These are phyloP conservation scores for Chalcis sispes DNA, from an alignment of 2,888 invertebrate genomes.

Conservation along the genomic window DNA sequence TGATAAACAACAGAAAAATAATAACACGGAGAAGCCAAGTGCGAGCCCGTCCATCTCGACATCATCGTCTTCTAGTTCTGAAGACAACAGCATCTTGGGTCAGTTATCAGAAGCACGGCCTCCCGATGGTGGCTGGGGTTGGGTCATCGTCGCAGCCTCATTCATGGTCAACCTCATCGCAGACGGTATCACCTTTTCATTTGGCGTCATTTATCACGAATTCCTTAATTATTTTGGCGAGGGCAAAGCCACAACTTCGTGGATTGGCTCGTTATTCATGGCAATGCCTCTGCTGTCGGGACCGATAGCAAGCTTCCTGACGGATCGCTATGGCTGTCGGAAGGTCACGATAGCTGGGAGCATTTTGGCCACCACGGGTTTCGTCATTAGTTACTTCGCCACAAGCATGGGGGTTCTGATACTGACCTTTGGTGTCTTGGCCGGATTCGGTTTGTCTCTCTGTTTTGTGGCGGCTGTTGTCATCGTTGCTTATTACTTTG, in stretches of 20 bases:
- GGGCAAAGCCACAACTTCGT: conserved; percentile 90
- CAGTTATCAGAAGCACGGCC: conserved; percentile 83
- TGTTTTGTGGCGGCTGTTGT: conserved; percentile 95
- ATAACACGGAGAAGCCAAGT: conserved; percentile 18
- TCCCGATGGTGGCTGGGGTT: conserved; percentile 95
- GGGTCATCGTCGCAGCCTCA: conserved; percentile 93
- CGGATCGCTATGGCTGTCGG: conserved; percentile 88
- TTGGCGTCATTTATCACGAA: conserved; percentile 92
- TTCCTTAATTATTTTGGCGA: conserved; percentile 90
- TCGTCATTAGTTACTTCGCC: conserved; percentile 86
- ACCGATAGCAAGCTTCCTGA: conserved; percentile 89
- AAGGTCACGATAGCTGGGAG: conserved; percentile 88
- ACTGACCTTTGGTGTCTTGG: conserved; percentile 88
- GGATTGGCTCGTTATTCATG: conserved; percentile 94
- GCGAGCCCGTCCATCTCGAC: conserved; percentile 72
- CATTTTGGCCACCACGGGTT: conserved; percentile 85
- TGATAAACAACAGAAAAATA: conserved; percentile 54
- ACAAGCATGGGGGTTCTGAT: conserved; percentile 87
- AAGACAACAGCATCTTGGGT: conserved; percentile 80
- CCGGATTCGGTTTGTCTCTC: conserved; percentile 90
- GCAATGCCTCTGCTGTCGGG: conserved; percentile 92
- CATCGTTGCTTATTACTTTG: conserved; percentile 93
- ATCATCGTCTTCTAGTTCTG: conserved; percentile 77
- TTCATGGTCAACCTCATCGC: conserved; percentile 94
- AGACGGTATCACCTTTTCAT: conserved; percentile 94